Evolutionary conservation across 2,888 invertebrate species (phyloP).

Genomic region (Ligdia adustata): DNA sequence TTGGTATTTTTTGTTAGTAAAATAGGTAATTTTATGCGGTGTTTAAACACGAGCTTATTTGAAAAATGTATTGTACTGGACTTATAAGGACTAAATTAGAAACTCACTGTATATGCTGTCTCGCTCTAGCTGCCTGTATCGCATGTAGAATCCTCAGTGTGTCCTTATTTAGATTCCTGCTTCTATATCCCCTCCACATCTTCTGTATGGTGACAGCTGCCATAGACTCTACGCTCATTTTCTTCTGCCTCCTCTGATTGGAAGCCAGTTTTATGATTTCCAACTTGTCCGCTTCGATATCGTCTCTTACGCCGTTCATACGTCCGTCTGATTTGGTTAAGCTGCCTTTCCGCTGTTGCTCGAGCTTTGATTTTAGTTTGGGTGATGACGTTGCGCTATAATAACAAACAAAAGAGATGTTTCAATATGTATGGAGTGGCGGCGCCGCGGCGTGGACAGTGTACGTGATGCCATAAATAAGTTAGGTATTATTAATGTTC

Average conservation of each 20-base stretch:
- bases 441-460: too few relatives aligned
- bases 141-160: slow-evolving; percentile 86
- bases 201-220: slow-evolving; percentile 93
- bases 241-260: slow-evolving; percentile 72
- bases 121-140: slow-evolving; percentile 90
- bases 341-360: slow-evolving; percentile 72
- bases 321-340: slow-evolving; percentile 55
- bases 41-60: too few relatives aligned
- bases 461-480: too few relatives aligned
- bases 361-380: slow-evolving; percentile 68
- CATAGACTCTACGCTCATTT: slow-evolving; percentile 64
- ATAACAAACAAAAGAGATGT: too few relatives aligned
- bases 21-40: too few relatives aligned
- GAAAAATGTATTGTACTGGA: slow-evolving; percentile 57
- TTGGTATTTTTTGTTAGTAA: too few relatives aligned
- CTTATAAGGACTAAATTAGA: too few relatives aligned
- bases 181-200: slow-evolving; percentile 93
- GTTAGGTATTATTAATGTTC: too few relatives aligned
- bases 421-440: too few relatives aligned
- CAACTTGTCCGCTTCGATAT: slow-evolving; percentile 61
- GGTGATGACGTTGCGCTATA: slow-evolving; percentile 78
- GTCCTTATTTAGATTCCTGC: slow-evolving; percentile 88
- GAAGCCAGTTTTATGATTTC: slow-evolving; percentile 70
- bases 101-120: slow-evolving; percentile 90
- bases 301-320: slow-evolving; percentile 59